These are phyloP conservation scores for Drosophila austrosaltans DNA, from an alignment of 2,888 invertebrate species.

Conservation along the genomic window DNA sequence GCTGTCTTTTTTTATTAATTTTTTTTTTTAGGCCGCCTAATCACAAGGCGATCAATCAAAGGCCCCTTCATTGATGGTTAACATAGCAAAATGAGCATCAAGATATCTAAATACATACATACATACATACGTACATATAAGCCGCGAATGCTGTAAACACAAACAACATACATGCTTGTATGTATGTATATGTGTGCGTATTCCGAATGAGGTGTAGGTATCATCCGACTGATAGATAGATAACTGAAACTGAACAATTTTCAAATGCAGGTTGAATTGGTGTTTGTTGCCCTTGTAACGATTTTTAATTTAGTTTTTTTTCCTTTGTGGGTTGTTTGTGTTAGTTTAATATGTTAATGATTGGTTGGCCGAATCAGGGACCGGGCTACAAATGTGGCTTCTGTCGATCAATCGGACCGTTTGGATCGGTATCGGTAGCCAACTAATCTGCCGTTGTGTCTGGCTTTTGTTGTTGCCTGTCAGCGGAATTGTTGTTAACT, in stretches of 20 bases:
- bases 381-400: conserved; percentile 28
- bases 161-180: conserved; percentile 15
- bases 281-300: conserved; percentile 69
- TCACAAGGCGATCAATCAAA: conserved; percentile 67
- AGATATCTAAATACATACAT: conserved; percentile 53
- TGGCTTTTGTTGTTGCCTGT: conserved; percentile 34
- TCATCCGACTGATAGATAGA: background rate
- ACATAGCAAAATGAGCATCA: conserved; percentile 57
- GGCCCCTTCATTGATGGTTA: conserved; percentile 57
- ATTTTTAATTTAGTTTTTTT: conserved; percentile 50
- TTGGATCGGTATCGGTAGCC: conserved; percentile 50
- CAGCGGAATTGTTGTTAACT: conserved; percentile 31
- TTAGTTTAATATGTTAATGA: conserved; percentile 69
- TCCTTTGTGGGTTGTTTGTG: background rate
- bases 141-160: conserved; percentile 8
- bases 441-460: conserved; percentile 57
- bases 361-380: conserved; percentile 43
- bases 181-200: conserved; percentile 6
- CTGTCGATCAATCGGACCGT: conserved; percentile 21
- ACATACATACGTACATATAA: conserved; percentile 3
- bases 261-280: conserved; percentile 34
- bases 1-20: background rate
- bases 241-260: conserved; percentile 37
- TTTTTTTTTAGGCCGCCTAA: conserved; percentile 20
- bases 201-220: background rate